Evolutionary conservation across 2,113 vertebrate genomes (phyloP), one percentile per base, ranked within the genome.

Genomic region (Xenus cinereus): DNA sequence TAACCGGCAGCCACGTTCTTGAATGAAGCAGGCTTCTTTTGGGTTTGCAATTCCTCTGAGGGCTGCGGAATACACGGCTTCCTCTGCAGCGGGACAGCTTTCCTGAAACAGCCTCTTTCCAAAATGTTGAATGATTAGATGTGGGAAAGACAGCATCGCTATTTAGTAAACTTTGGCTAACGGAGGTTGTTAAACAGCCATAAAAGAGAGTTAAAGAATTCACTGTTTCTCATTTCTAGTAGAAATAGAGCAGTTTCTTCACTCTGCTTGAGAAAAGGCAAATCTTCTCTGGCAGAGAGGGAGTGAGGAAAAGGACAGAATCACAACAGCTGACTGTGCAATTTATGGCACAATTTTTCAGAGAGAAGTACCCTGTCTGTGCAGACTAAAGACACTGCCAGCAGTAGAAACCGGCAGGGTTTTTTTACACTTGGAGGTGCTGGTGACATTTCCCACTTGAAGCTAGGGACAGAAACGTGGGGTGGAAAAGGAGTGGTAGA

Each of bases 301-400:
- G 84, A 77, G 51, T 43, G 43, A 32, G 21, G 72, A 92, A 90
- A 80, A 89, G 84, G 73, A 91, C 51, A 84, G 74, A 96, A 75
- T 72, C 69, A 79, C 53, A 90, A 59, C 77, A 91, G 87, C 81
- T 95, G 81, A 84, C 56, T 86, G 33, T 57, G 64, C 77, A 87
- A 95, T 73, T 89, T 84, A 84, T 72, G 74, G 84, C 45, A 93
- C 51, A 57, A 81, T 82, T 93, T 97, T 95, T 92, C 84, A 91
- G 57, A 93, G 56, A 92, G 60, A 94, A 94, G 59, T 78, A 54
- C 53, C 77, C 51, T 8, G 19, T 84, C 77, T 89, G 53, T 60
- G 89, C 89, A 91, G 48, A 68, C 46, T 78, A 68, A 84, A 89
- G 64, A 78, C 90, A 63, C n/a, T 87, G 69, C 46, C 69, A 92